Base-by-base conservation (phyloP, 1,140 invertebrate genomes). In the Rhagoletis zephyria region DNA sequence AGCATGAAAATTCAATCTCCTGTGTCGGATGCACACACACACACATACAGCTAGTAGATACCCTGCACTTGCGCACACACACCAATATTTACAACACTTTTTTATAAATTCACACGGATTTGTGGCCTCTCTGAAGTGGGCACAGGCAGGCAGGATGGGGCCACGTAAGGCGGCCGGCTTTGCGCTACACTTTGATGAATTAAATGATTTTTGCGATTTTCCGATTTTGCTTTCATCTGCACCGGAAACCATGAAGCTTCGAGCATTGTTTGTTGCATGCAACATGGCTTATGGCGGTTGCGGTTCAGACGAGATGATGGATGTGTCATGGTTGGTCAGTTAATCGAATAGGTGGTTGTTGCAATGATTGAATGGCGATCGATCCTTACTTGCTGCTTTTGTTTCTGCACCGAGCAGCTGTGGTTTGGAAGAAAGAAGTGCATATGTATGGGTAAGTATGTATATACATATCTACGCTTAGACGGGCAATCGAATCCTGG, bases 41-140 rank as follows among this genome's bases (percentile, higher is more conserved):
- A 63, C 61, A n/a, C 61, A 14, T 14, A 63, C 61, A 16, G 9
- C 9, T 56, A 30, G 30, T 30, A 30, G 30, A 30, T 30, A 30
- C n/a, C n/a, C 51, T 56, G 51, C 12, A 63, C 61, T 0, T 16
- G 16, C 61, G 2, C 45, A n/a, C 1, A 48, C 14, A 42, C 5
- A 14, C n/a, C n/a, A 30, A 30, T 74, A 63, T 14, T 48, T 16
- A 48, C 9, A 30, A 67, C 6, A 67, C 19, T 9, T 6, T 16
- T 74, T 74, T 74, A 16, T 74, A 14, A 74, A 48, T 74, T 48
- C 70, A 74, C 70, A 42, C 70, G 70, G 45, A 48, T 74, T 48
- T 48, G 16, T n/a, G 40, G 14, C 70, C 45, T 48, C 42, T 74
- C 70, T 5, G 70, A 0, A 16, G 2, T 3, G 12, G 0, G 30